These are phyloP conservation scores for Eretmochelys imbricata DNA, from an alignment of 2,113 vertebrate genomes.

Conservation along the genomic window DNA sequence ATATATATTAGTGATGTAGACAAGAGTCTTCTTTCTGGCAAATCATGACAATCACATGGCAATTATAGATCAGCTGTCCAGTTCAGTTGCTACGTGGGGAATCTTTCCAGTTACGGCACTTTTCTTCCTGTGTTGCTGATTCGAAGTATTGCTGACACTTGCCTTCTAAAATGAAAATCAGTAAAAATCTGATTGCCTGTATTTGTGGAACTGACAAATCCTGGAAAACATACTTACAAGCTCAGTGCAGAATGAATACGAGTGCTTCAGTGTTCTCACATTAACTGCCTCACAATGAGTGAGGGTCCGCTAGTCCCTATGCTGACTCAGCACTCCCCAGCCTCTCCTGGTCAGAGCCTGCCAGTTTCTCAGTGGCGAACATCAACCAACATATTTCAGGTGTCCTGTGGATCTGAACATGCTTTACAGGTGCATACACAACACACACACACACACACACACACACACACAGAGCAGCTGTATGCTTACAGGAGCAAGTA, in stretches of 20 bases:
- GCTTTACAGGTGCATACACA: neutral
- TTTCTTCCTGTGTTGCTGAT: neutral
- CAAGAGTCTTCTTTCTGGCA: neutral
- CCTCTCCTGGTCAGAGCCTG: neutral
- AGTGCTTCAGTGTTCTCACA: rapidly evolving
- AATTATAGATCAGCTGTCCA: neutral
- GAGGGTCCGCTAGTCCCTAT: neutral
- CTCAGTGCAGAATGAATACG: neutral
- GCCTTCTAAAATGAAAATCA: neutral
- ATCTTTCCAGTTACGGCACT: constrained; percentile 1
- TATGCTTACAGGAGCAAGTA: neutral
- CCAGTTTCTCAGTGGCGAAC: neutral
- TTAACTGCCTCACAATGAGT: constrained; percentile 13
- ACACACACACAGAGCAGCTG: neutral
- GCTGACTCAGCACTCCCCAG: constrained; percentile 26
- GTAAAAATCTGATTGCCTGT: constrained; percentile 28
- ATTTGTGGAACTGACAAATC: constrained; percentile 6
- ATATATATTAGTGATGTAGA: neutral
- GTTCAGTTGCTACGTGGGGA: neutral
- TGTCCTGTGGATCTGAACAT: neutral
- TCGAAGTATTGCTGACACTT: neutral
- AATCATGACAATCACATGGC: constrained; percentile 9
- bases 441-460: no score
- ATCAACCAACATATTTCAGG: neutral
- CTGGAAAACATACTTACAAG: constrained; percentile 5